Conservation (phyloP, 1,140 invertebrate genomes). For the Ceratosolen solmsi region DNA sequence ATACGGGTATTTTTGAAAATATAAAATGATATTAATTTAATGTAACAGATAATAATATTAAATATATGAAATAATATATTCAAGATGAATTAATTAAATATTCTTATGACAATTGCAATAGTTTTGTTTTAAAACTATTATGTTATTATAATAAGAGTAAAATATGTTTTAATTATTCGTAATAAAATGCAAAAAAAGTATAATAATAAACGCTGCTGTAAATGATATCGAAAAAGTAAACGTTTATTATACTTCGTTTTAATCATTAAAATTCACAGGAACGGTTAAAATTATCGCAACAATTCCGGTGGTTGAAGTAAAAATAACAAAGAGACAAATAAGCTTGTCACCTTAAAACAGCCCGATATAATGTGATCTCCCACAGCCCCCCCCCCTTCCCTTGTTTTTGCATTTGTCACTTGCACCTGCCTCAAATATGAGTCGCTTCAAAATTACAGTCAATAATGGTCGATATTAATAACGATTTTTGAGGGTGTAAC, state of each 20-base stretch:
- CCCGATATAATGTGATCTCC: background rate
- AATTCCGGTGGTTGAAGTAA: background rate
- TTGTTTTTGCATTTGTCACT: background rate
- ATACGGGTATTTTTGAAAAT: too few species aligned
- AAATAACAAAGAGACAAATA: background rate
- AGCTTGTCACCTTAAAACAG: background rate
- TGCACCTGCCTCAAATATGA: background rate
- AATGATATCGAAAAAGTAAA: background rate
- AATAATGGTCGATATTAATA: slow-evolving; percentile 9
- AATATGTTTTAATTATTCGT: background rate
- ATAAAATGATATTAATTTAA: too few species aligned
- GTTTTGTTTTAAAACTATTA: too few species aligned
- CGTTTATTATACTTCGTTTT: background rate
- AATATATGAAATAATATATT: too few species aligned
- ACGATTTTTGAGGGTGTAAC: slow-evolving; percentile 23
- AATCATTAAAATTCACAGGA: background rate
- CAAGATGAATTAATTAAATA: too few species aligned
- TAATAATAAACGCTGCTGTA: background rate
- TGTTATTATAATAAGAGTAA: background rate
- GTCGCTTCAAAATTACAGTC: background rate
- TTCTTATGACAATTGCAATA: too few species aligned
- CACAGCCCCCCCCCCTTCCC: too few species aligned
- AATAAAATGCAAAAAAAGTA: background rate
- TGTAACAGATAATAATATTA: too few species aligned
- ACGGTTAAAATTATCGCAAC: too few species aligned